These are phyloP conservation scores for Strix occidentalis DNA, from an alignment of 2,797 vertebrate species.

Conservation along the genomic window DNA sequence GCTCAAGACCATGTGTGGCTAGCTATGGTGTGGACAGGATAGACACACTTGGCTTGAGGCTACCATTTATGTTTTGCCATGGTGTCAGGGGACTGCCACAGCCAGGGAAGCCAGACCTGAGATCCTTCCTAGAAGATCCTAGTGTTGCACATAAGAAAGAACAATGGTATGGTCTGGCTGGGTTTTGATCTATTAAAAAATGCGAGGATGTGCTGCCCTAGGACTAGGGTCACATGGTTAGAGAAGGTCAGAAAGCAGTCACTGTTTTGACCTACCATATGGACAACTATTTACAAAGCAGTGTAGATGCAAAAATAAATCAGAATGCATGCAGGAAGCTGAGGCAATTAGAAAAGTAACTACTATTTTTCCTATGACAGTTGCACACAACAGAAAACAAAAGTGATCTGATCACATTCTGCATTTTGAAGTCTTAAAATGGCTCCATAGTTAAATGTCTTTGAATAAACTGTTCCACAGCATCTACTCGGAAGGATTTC, in stretches of 20 bases:
- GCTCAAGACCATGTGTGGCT: neutral
- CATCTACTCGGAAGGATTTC: neutral
- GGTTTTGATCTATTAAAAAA: neutral
- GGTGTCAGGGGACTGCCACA: neutral
- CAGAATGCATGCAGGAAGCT: neutral
- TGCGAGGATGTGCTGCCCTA: neutral
- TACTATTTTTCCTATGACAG: neutral
- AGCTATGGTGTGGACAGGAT: no score
- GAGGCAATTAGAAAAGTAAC: neutral
- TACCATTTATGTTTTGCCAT: fast-evolving
- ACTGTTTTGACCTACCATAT: neutral
- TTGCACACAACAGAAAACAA: neutral
- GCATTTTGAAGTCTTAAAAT: neutral
- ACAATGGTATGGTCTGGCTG: neutral
- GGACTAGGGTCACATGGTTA: neutral
- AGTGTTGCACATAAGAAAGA: neutral
- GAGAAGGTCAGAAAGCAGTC: neutral
- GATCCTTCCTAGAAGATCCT: neutral
- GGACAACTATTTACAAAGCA: neutral
- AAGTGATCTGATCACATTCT: neutral
- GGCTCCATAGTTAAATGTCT: neutral
- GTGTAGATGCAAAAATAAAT: neutral
- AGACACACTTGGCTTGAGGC: neutral
- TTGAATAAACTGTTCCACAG: neutral
- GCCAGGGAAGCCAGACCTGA: neutral